These are phyloP conservation scores for Galago senegalensis DNA, from an alignment of 2,797 vertebrate genomes.

Conservation along the genomic window DNA sequence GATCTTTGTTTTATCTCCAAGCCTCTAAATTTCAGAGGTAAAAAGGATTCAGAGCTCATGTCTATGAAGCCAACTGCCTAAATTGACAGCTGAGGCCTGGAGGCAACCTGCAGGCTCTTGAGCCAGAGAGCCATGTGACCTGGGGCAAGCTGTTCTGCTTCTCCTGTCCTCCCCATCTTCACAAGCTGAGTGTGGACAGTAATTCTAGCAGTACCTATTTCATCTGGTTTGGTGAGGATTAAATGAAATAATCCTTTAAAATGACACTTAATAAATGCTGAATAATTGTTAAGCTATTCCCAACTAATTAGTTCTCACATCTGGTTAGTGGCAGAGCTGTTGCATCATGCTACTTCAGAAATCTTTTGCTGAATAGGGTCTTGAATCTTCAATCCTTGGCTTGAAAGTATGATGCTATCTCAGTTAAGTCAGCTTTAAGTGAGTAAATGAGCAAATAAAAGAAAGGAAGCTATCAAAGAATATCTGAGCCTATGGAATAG, in stretches of 20 bases:
- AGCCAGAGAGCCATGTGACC: background rate
- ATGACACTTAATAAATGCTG: background rate
- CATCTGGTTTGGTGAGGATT: slow-evolving; percentile 34
- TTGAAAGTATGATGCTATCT: background rate
- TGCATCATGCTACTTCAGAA: background rate
- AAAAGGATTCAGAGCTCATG: background rate
- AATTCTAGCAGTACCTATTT: background rate
- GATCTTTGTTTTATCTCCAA: background rate
- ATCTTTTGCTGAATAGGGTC: background rate
- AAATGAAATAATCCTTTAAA: slow-evolving; percentile 47
- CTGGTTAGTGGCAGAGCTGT: background rate
- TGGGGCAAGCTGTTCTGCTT: background rate
- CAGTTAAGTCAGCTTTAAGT: background rate
- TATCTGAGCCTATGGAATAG: background rate
- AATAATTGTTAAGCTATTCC: background rate
- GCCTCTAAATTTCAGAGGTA: slow-evolving; percentile 1
- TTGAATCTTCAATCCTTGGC: background rate
- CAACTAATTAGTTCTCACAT: background rate
- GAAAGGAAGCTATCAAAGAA: background rate
- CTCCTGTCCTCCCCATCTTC: background rate
- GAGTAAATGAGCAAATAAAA: background rate
- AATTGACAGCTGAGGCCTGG: background rate
- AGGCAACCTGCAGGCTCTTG: background rate
- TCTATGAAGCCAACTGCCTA: background rate
- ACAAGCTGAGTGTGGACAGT: background rate